Base-by-base conservation (phyloP, 2,797 vertebrate species). In the Scarus forsteni region DNA sequence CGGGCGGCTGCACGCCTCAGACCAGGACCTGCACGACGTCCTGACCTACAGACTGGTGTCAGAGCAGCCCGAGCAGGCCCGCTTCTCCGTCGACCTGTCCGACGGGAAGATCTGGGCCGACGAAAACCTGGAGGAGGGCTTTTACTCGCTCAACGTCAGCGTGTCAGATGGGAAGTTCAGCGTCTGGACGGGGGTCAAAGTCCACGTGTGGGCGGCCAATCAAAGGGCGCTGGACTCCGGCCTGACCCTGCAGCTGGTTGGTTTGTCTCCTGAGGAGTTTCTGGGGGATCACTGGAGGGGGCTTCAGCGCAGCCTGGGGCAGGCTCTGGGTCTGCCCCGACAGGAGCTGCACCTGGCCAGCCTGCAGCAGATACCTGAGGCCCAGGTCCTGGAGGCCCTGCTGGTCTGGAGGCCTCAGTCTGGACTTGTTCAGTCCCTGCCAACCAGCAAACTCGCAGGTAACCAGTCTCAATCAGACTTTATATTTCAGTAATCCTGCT, bases 251-350 rank as follows among this genome's bases (percentile, higher is more conserved):
- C 94, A 94, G 44, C 92, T 99, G 79, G 81, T 40, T 0, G 93
- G 94, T 39, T 75, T 97, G 63, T 93, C 94, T 0, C 95, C 97
- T 0, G 97, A 98, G 87, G 97, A 97, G 85, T 98, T 99, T 46
- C 95, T 99, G 60, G 95, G 94, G 0, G 96, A 98, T 75, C 95
- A 99, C 18, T 99, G 98, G 98, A 93, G 95, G 54, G 95, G 94
- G 77, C 91, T 99, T 45, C 97, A 99, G 89, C 94, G 95, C 40
- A 95, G 92, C 48, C 89, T 99, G 72, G 94, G 94, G 7, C 88
- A 92, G 3, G 49, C 89, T 34, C 92, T 98, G 12, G 90, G 92
- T 66, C 77, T 96, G 0, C 90, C 90, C 59, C 84, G 93, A 16
- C 95, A 96, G 38, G 93, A 95, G 80, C 94, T 99, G 15, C 95